Evolutionary conservation across 37 sponge, comb jelly and placozoan species (phyloP).

Genomic region (Crambe crambe): DNA sequence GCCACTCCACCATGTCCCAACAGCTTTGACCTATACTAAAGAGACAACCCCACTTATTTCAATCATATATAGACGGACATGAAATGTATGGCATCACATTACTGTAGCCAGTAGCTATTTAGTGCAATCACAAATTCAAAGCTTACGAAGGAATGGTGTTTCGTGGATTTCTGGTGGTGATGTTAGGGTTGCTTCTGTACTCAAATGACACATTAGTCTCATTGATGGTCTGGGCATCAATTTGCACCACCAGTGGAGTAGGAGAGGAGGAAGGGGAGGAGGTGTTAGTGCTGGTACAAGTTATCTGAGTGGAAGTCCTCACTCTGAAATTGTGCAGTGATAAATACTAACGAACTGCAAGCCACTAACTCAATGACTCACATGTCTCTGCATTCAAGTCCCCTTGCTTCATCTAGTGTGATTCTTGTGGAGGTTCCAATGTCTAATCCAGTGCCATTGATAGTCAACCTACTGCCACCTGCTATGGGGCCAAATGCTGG

Average conservation of each 20-base stretch:
- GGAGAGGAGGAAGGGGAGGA: not conserved
- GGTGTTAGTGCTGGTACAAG: not conserved
- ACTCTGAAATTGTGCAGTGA: not conserved
- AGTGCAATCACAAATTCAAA: not conserved
- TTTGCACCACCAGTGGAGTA: constrained; percentile 19
- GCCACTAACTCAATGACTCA: too few relatives aligned
- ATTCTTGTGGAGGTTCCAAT: constrained; percentile 62
- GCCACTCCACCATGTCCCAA: too few relatives aligned
- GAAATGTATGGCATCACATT: too few relatives aligned
- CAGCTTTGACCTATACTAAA: too few relatives aligned
- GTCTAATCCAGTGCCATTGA: constrained; percentile 62
- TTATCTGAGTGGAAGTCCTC: not conserved
- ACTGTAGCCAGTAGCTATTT: too few relatives aligned
- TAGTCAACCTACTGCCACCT: constrained; percentile 64
- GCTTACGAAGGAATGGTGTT: constrained; percentile 21
- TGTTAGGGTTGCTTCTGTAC: constrained; percentile 44
- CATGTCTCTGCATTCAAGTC: constrained; percentile 1
- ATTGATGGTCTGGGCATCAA: constrained; percentile 12
- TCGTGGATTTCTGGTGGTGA: constrained; percentile 17
- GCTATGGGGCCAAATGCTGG: constrained; percentile 72
- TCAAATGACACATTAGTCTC: constrained; percentile 16
- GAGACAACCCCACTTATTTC: too few relatives aligned
- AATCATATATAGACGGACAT: too few relatives aligned
- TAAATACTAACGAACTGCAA: not conserved
- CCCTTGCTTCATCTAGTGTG: constrained; percentile 18